Conservation (phyloP, 92 coral and sea anemone species). For the Phymanthus crucifer region DNA sequence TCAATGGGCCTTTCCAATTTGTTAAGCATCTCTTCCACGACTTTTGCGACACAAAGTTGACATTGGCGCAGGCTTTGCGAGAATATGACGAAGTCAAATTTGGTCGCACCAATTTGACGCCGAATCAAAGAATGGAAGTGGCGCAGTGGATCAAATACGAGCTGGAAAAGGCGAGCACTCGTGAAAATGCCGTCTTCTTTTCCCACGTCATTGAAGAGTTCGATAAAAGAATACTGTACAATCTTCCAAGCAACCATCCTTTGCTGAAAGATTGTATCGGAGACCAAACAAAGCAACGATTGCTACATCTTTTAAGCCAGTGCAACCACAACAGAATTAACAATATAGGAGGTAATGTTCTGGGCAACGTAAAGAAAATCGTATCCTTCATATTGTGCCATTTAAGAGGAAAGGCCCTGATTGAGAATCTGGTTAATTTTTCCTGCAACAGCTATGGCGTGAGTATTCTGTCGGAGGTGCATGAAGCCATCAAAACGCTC, state of each 20-base stretch:
- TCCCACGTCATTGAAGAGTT: neutral
- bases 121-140: neutral
- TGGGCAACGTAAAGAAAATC: neutral
- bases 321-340: neutral
- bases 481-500: neutral
- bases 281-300: neutral
- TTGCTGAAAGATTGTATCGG: neutral
- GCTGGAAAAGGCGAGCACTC: neutral
- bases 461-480: neutral
- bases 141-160: neutral
- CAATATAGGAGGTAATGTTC: neutral
- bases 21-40: neutral
- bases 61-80: neutral
- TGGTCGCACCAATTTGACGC: constrained; percentile 1
- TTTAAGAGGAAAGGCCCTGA: neutral
- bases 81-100: neutral
- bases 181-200: neutral
- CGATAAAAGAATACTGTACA: neutral
- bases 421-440: neutral
- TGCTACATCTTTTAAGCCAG: neutral
- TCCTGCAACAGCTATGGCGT: neutral
- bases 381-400: constrained; percentile 1
- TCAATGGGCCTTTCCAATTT: neutral
- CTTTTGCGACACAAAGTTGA: neutral
- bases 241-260: neutral